Conservation (phyloP, 2,888 invertebrate genomes). For the Agrochola macilenta region DNA sequence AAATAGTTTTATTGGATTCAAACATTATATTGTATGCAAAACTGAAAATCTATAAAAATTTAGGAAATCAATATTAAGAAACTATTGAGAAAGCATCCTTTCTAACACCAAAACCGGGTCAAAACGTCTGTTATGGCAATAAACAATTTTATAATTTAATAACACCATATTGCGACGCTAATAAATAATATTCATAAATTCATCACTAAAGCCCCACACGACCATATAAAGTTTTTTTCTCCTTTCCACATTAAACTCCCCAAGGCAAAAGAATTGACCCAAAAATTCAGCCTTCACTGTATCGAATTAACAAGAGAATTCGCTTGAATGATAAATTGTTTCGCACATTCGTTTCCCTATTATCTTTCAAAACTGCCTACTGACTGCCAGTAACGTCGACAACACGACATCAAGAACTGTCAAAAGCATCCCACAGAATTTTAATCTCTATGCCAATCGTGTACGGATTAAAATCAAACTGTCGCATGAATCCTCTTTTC, state of each 20-base stretch:
- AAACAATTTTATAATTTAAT: conserved; percentile 56
- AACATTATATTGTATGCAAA: background rate
- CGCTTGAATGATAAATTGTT: conserved; percentile 83
- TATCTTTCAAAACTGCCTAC: conserved; percentile 63
- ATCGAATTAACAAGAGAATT: conserved; percentile 88
- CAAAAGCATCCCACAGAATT: conserved; percentile 34
- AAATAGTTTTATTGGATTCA: too few relatives aligned
- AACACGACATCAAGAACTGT: conserved; percentile 25
- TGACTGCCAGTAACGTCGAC: conserved; percentile 45
- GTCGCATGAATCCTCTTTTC: conserved; percentile 11
- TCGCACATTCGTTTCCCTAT: conserved; percentile 76
- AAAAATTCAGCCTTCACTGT: conserved; percentile 79
- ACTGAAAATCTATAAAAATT: background rate
- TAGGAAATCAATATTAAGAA: conserved; percentile 2
- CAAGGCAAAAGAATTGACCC: conserved; percentile 76
- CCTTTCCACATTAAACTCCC: conserved; percentile 71
- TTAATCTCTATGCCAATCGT: conserved; percentile 10
- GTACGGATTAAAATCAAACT: conserved; percentile 50
- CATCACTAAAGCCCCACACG: conserved; percentile 67
- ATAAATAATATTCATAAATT: conserved; percentile 68
- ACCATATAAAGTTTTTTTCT: conserved; percentile 73
- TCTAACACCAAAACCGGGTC: conserved; percentile 26
- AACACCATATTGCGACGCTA: conserved; percentile 65
- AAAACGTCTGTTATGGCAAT: conserved; percentile 41
- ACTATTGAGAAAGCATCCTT: conserved; percentile 20